These are phyloP conservation scores for Bradysia coprophila DNA, from an alignment of 1,140 invertebrate species.

Conservation along the genomic window DNA sequence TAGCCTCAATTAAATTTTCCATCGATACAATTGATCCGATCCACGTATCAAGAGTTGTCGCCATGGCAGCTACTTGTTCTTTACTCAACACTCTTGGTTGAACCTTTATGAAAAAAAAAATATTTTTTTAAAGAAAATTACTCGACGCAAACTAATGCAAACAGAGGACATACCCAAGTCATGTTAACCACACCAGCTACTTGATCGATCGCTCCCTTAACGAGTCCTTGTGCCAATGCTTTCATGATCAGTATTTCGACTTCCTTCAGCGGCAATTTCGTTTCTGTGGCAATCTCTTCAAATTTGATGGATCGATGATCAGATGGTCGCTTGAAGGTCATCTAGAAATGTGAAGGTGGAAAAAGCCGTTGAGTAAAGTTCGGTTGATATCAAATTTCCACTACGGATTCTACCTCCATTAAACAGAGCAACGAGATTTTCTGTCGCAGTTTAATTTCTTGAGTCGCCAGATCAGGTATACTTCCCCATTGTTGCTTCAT, in stretches of 20 bases:
- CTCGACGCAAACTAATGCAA: neutral
- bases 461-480: constrained; percentile 71
- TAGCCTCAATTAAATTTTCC: constrained; percentile 60
- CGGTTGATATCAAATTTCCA: too few species aligned
- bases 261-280: constrained; percentile 60
- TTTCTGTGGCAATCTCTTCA: constrained; percentile 73
- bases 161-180: constrained; percentile 38
- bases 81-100: constrained; percentile 78
- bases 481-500: constrained; percentile 63
- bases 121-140: neutral
- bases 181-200: constrained; percentile 60
- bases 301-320: constrained; percentile 70
- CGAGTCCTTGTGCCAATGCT: constrained; percentile 84
- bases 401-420: constrained; percentile 79
- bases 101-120: constrained; percentile 27
- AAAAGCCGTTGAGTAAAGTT: too few species aligned
- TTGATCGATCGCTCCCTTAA: constrained; percentile 91
- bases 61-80: constrained; percentile 56
- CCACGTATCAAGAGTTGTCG: constrained; percentile 59
- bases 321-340: constrained; percentile 55
- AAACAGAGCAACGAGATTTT: constrained; percentile 91
- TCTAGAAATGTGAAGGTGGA: too few species aligned
- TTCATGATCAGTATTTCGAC: constrained; percentile 97
- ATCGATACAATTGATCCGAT: constrained; percentile 65
- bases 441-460: constrained; percentile 67